Evolutionary conservation across 2,113 vertebrate species (phyloP).

Genomic region (Xiphias gladius): DNA sequence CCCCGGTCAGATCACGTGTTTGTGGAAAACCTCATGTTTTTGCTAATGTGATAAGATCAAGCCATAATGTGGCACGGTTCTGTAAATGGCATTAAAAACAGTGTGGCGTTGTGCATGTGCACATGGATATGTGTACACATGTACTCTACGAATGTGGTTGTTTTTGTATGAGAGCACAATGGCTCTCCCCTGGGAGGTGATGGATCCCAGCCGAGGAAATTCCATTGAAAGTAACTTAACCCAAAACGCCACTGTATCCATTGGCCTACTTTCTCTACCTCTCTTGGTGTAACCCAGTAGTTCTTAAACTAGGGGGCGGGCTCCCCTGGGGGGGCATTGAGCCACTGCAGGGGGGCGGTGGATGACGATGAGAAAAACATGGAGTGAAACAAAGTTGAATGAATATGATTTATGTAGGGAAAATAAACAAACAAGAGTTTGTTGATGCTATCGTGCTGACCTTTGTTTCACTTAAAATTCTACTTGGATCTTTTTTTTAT

Average conservation of each 20-base stretch:
- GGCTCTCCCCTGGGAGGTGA: constrained; percentile 62
- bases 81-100: constrained; percentile 68
- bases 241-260: constrained; percentile 57
- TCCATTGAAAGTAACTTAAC: constrained; percentile 70
- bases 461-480: too few species aligned
- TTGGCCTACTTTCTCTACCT: constrained; percentile 38
- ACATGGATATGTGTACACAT: constrained; percentile 37
- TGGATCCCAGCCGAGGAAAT: constrained; percentile 72
- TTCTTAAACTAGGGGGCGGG: too few species aligned
- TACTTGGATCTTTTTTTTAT: too few species aligned
- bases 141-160: constrained; percentile 54
- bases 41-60: constrained; percentile 72
- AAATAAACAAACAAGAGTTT: too few species aligned
- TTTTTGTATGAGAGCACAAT: constrained; percentile 66
- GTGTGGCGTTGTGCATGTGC: constrained; percentile 25
- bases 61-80: constrained; percentile 48
- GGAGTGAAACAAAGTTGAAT: too few species aligned
- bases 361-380: too few species aligned
- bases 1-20: constrained; percentile 52
- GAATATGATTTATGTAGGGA: too few species aligned
- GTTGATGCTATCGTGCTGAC: too few species aligned
- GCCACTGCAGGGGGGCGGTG: too few species aligned
- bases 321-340: too few species aligned
- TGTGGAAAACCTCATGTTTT: constrained; percentile 53
- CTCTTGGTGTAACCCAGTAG: constrained; percentile 3